Base-by-base conservation (phyloP, 64 coral and sea anemone species). In the Trachythela sp. region DNA sequence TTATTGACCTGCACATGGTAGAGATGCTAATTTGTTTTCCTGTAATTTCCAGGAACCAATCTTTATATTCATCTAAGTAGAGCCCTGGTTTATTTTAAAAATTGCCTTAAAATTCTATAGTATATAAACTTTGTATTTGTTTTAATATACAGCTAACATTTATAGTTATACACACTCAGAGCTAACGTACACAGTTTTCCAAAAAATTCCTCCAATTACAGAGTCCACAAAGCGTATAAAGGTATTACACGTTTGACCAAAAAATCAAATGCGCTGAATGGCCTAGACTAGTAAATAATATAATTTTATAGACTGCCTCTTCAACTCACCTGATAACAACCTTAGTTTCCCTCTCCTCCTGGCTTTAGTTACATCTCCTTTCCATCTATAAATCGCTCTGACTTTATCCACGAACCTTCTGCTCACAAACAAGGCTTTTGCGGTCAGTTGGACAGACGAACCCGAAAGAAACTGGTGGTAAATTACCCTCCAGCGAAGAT, bases 1-100 rank as follows among this genome's bases (percentile, higher is more conserved):
- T 88, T 32, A 88, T 88, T 64, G 86, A 88, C 9, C 86, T 64
- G 86, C 86, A 88, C 7, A 88, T 35, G 8, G 86, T 88, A 5
- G 86, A 64, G 20, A 88, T 88, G 39, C 86, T 88, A 8, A 88
- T 39, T 6, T 36, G 18, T 70, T 88, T 88, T 17, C 86, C 86
- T 24, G 86, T 88, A 24, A 88, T 22, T 40, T 85, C 20, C 26
- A 0, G 17, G n/a, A 85, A 49, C 84, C 84, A 85, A 33, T 45
- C 48, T 85, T 42, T 45, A 48, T 85, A 85, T 40, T 85, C 84
- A 70, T 88, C 75, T 35, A 80, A 37, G 37, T 80, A 88, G 13
- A 67, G 56, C 10, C 68, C 86, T 37, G 86, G 86, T 27, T 88
- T 88, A 20, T 80, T 80, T 80, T 80, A 80, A 1, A 37, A 80